Conservation (phyloP, 2,113 vertebrate species). For the Sciurus niger region DNA sequence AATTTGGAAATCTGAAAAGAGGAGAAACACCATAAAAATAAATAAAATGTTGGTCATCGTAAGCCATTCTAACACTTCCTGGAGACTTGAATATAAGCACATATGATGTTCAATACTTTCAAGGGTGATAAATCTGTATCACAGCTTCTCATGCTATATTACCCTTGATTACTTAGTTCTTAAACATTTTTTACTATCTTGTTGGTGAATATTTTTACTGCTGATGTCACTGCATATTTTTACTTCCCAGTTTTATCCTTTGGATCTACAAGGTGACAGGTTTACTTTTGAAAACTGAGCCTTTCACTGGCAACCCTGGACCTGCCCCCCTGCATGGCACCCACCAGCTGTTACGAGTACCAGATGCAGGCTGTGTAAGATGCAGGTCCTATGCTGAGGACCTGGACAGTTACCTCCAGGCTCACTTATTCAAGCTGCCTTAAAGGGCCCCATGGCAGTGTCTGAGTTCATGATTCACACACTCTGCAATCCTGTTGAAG, state of each 20-base stretch:
- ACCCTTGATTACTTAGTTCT: neutral
- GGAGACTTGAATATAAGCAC: neutral
- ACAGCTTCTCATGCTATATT: neutral
- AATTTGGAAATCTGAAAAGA: neutral
- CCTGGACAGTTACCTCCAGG: neutral
- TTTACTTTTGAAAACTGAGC: neutral
- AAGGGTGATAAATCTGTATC: too few relatives aligned
- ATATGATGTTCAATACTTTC: neutral
- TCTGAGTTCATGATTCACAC: neutral
- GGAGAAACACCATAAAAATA: neutral
- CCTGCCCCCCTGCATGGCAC: neutral
- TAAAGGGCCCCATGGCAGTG: neutral
- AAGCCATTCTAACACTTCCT: neutral
- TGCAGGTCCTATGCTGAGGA: neutral
- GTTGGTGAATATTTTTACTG: neutral
- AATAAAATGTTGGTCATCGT: neutral
- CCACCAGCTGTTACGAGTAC: neutral
- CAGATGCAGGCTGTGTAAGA: neutral
- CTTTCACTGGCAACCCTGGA: neutral
- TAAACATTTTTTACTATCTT: neutral
- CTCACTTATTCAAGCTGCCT: neutral
- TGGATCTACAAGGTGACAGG: neutral
- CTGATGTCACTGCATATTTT: neutral
- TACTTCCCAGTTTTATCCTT: neutral
- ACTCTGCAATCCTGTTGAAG: too few relatives aligned